Conservation (phyloP, 1,140 invertebrate species). For the Planococcus citri region DNA sequence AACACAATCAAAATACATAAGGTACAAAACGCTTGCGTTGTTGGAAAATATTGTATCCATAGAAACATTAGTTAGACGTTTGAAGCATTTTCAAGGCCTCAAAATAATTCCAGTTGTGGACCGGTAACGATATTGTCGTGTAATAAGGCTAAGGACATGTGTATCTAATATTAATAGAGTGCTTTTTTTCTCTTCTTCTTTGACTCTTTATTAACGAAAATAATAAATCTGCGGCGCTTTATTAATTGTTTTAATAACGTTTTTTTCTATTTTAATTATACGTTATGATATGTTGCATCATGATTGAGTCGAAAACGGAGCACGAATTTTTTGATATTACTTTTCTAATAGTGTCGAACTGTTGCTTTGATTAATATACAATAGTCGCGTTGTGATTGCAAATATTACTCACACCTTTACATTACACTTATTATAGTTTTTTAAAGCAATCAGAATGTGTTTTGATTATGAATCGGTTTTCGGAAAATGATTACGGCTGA, state of each 20-base stretch:
- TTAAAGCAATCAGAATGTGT: background rate
- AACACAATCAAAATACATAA: background rate
- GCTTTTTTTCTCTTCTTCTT: background rate
- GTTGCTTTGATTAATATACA: background rate
- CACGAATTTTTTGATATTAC: background rate
- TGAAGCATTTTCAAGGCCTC: background rate
- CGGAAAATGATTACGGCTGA: constrained; percentile 14
- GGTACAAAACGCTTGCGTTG: background rate
- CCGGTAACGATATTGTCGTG: constrained; percentile 5
- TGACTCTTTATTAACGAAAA: background rate
- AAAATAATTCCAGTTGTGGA: constrained; percentile 7
- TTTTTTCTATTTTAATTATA: background rate
- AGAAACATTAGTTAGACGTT: constrained; percentile 5
- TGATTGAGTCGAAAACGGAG: background rate
- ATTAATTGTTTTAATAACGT: background rate
- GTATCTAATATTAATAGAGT: constrained; percentile 8
- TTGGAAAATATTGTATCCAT: constrained; percentile 7
- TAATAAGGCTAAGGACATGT: background rate
- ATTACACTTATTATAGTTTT: background rate
- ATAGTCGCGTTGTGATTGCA: background rate
- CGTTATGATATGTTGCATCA: background rate
- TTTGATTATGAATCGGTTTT: constrained; percentile 14
- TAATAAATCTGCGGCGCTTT: background rate
- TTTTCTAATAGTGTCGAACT: background rate
- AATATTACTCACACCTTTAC: too few species aligned